Evolutionary conservation across 2,888 invertebrate species (phyloP).

Genomic region (Agrotis clavis): DNA sequence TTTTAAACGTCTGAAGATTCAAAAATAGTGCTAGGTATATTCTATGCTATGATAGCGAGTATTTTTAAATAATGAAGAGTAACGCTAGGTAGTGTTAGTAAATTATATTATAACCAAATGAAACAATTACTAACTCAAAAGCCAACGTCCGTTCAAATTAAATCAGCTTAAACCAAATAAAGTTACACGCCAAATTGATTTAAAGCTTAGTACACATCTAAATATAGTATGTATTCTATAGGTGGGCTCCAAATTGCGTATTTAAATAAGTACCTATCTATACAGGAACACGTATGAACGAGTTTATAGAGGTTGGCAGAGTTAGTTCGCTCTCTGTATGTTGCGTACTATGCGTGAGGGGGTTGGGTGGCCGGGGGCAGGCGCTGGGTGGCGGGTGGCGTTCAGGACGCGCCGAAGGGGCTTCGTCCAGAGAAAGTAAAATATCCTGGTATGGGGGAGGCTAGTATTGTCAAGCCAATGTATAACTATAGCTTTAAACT

Average conservation of each 20-base stretch:
- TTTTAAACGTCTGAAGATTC: neutral
- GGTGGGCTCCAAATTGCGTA: constrained; percentile 85
- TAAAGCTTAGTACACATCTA: constrained; percentile 72
- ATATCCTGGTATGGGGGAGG: constrained; percentile 90
- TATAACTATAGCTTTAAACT: constrained; percentile 91
- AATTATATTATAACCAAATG: constrained; percentile 42
- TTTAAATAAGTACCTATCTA: constrained; percentile 87
- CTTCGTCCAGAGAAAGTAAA: constrained; percentile 91
- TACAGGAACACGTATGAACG: constrained; percentile 81
- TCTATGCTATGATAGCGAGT: neutral
- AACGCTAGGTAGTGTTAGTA: constrained; percentile 10
- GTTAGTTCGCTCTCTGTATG: constrained; percentile 89
- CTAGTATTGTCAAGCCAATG: constrained; percentile 90
- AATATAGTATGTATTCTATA: constrained; percentile 70
- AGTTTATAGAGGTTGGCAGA: constrained; percentile 88
- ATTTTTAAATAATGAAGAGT: neutral
- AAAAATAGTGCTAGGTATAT: neutral
- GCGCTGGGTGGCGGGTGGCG: constrained; percentile 74
- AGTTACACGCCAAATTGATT: constrained; percentile 84
- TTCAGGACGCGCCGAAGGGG: constrained; percentile 86
- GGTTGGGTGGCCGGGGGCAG: constrained; percentile 72
- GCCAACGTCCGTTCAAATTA: constrained; percentile 73
- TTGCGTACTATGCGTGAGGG: constrained; percentile 88
- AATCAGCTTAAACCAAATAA: constrained; percentile 78
- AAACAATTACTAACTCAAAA: constrained; percentile 56